These are phyloP conservation scores for Cabera pusaria DNA, from an alignment of 2,888 invertebrate genomes.

Conservation along the genomic window DNA sequence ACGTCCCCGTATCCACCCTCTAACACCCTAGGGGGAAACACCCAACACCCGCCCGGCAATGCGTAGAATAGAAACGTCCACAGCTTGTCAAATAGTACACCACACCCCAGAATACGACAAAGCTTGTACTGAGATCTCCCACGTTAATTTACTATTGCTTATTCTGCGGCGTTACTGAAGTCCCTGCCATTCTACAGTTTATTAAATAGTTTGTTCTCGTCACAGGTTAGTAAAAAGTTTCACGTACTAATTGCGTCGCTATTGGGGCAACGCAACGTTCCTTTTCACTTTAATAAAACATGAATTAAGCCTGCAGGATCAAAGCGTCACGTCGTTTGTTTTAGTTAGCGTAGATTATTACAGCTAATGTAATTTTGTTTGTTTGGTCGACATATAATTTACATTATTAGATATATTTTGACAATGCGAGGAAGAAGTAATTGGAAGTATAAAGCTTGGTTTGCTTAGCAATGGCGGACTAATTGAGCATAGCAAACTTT, in stretches of 20 bases:
- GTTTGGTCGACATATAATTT: too few species aligned
- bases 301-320: conserved; percentile 54
- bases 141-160: too few species aligned
- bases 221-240: conserved; percentile 34
- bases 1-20: conserved; percentile 14
- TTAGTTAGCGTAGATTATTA: conserved; percentile 65
- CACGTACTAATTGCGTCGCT: conserved; percentile 71
- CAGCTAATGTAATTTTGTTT: conserved; percentile 46
- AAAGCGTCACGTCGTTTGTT: conserved; percentile 73
- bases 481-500: too few species aligned
- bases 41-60: conserved; percentile 50
- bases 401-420: too few species aligned
- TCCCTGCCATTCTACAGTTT: too few species aligned
- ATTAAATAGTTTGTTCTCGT: too few species aligned
- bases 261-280: conserved; percentile 77
- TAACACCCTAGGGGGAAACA: conserved; percentile 35
- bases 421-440: too few species aligned
- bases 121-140: too few species aligned
- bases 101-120: conserved; percentile 1
- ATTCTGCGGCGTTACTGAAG: too few species aligned
- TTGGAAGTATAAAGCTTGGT: too few species aligned
- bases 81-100: background rate
- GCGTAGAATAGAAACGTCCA: conserved; percentile 21
- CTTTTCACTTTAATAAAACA: conserved; percentile 75
- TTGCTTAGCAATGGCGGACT: too few species aligned